Evolutionary conservation across 2,113 vertebrate species (phyloP), one percentile per base, ranked within the genome.

Genomic region (Proteles cristata): DNA sequence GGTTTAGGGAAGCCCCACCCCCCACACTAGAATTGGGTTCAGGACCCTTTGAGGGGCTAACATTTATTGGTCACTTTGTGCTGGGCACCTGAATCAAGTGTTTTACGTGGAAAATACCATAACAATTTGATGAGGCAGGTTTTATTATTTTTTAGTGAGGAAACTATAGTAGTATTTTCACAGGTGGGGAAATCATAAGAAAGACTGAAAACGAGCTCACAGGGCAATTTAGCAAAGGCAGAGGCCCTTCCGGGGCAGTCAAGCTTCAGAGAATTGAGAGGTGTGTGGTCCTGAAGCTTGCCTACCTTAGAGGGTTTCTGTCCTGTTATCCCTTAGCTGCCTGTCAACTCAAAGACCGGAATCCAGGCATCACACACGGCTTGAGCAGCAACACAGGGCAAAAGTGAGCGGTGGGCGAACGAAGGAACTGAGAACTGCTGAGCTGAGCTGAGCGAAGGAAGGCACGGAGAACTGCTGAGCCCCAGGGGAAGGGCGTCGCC

Each of bases 211-310:
- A 77, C 26, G 7, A 87, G 12, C 31, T 66, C 65, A 50, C 17
- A 61, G 9, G 19, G 28, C 31, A 92, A 86, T 33, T 58, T 53
- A 85, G 66, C 65, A 63, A 61, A 14, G 14, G 63, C 68, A 79
- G 93, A 88, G 90, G 39, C n/a, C 45, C 53, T 43, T 93, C 61
- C 4, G 39, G 90, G 58, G 74, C 25, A 23, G 80, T 66, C 12
- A 63, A 91, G 28, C 66, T 95, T 43, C 77, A 55, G 83, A 86
- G 63, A 96, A 96, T 35, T 35, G 69, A 95, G 81, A 92, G 77
- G 25, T 6, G 33, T 28, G 35, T 28, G 45, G 23, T 88, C 50
- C 63, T 81, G 74, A 88, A 90, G 58, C 71, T 48, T 17, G 33
- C 61, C 83, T 87, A 55, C 90, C 68, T 81, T 76, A n/a, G 15